Percentiles rank a stretch among this genome's conserved stretches.
phyloP scores from a whole-genome alignment of 1,140 invertebrate species.

The Contarinia nasturtii region DNA sequence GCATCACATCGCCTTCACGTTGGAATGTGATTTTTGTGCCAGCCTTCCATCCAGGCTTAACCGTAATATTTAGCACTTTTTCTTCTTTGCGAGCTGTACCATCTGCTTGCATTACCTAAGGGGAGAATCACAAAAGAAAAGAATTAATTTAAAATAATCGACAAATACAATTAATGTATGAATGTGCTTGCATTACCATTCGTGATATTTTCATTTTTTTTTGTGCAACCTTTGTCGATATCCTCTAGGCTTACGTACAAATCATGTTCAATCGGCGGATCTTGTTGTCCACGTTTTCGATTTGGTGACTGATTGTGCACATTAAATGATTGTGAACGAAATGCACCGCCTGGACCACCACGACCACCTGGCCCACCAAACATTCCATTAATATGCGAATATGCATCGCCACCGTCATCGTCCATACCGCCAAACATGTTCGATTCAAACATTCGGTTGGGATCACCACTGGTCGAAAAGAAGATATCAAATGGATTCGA shows the following conservation, averaged over 20 bases:
- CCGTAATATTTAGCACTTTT: slow-evolving; percentile 78
- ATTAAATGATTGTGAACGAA: slow-evolving; percentile 54
- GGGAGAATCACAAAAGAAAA: no score
- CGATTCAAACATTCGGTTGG: slow-evolving; percentile 10
- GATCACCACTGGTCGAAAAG: slow-evolving; percentile 21
- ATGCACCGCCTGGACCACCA: slow-evolving; percentile 37
- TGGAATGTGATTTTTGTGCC: slow-evolving; percentile 91
- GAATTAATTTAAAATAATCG: no score
- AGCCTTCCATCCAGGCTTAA: slow-evolving; percentile 90
- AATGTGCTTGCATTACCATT: slow-evolving; percentile 45
- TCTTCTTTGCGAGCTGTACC: slow-evolving; percentile 62
- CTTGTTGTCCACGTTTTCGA: slow-evolving; percentile 33
- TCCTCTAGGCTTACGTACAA: slow-evolving; percentile 70
- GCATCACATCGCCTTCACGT: slow-evolving; percentile 75
- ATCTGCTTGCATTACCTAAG: slow-evolving; percentile 44
- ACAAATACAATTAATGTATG: no score
- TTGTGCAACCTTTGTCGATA: slow-evolving; percentile 59
- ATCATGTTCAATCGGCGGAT: slow-evolving; percentile 76
- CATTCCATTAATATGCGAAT: slow-evolving; percentile 29
- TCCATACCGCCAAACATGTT: slow-evolving; percentile 22
- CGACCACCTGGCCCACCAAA: slow-evolving; percentile 23
- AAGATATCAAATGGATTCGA: slow-evolving; percentile 26
- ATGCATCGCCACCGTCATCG: slow-evolving; percentile 38
- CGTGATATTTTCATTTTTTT: slow-evolving; percentile 92
- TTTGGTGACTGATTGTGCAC: slow-evolving; percentile 30